phyloP scores from a whole-genome alignment of 2,797 vertebrate species.

The Hemitrygon akajei region DNA sequence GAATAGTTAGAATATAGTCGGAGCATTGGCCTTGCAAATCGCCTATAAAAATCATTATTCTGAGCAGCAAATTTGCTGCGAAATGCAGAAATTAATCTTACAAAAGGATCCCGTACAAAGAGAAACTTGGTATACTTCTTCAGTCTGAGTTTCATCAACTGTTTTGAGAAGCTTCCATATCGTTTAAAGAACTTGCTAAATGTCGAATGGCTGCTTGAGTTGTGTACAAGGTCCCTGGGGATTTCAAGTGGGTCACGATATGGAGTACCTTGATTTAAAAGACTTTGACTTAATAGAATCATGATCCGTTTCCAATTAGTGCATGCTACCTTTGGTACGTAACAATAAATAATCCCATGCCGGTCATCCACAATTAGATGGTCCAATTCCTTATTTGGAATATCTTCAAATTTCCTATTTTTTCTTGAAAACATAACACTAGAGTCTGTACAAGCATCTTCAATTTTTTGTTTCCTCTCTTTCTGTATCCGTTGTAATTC shows the following conservation, averaged over 20 bases:
- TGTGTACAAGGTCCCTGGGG: constrained; percentile 76
- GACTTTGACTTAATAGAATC: constrained; percentile 88
- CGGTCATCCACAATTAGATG: constrained; percentile 94
- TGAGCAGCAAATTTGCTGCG: constrained; percentile 87
- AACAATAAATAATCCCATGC: constrained; percentile 93
- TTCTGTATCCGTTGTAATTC: constrained; percentile 69
- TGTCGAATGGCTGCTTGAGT: constrained; percentile 85
- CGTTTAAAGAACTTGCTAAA: constrained; percentile 97
- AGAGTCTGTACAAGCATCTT: constrained; percentile 74
- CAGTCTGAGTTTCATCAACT: constrained; percentile 92
- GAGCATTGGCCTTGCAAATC: constrained; percentile 79
- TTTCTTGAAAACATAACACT: constrained; percentile 76
- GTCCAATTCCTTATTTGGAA: constrained; percentile 88
- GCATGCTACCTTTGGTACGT: constrained; percentile 95
- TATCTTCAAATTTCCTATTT: constrained; percentile 90
- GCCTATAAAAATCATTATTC: constrained; percentile 85
- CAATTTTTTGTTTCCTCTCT: constrained; percentile 64
- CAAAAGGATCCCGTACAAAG: constrained; percentile 90
- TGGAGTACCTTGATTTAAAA: constrained; percentile 71
- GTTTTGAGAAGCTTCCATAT: constrained; percentile 82
- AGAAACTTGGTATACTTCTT: constrained; percentile 97
- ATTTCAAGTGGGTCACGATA: constrained; percentile 81
- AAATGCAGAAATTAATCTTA: constrained; percentile 93
- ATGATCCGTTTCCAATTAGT: constrained; percentile 97
- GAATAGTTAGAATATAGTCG: constrained; percentile 74